Base-by-base conservation (phyloP, 2,888 invertebrate species). In the Andrena praecox region DNA sequence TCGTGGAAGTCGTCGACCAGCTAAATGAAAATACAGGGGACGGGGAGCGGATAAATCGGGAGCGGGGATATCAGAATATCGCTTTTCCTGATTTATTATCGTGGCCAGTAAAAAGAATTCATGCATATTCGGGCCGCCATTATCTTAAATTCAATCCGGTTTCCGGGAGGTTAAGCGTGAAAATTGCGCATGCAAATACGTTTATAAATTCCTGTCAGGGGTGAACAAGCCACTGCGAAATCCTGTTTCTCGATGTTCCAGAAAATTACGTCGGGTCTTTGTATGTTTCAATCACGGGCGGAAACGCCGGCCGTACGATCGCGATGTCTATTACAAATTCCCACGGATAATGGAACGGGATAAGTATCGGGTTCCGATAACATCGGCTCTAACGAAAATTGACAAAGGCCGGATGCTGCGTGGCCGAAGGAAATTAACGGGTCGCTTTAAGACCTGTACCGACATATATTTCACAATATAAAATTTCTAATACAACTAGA, bases 171-270 rank as follows among this genome's bases (percentile, higher is more conserved):
- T 90, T 90, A 89, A 91, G 87, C 90, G 89, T 88, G 89, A 91
- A 91, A 91, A 91, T 91, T 91, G 90, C 89, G 87, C 90, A 91
- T 91, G 91, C 90, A 91, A 91, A 91, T 91, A 81, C 85, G 87
- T 87, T 88, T 89, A 89, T 89, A 88, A 90, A 90, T 90, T 89
- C 86, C 85, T 80, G 81, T 74, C 63, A 72, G 50, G 70, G 64
- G 67, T 56, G 74, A 89, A 89, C 88, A 85, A 87, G 80, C 87
- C 85, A 79, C 79, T 85, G 82, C 4, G 54, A 35, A 68, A 71
- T 76, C 87, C 84, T 85, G 87, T 86, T 85, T 90, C 86, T 86
- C 89, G 85, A 89, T 90, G 89, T 89, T 89, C 87, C 87, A 86
- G 89, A 91, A 91, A 91, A 92, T 91, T 91, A 88, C 85, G 66